Evolutionary conservation across 1,140 invertebrate species (phyloP).

Genomic region (Oreohelix idahoensis): DNA sequence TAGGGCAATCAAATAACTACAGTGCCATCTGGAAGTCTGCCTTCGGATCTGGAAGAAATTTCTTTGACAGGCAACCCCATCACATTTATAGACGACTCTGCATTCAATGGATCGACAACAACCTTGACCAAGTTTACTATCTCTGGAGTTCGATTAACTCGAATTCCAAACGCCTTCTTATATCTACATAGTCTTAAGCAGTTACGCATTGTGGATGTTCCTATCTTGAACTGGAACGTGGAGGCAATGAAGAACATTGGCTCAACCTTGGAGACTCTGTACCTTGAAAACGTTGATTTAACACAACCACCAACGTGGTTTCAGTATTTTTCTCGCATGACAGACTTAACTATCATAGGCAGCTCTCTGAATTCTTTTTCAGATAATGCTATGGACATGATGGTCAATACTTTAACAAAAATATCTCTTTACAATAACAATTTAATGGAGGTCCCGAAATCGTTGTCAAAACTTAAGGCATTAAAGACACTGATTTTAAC

Average conservation of each 20-base stretch:
- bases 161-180: background rate
- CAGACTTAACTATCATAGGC: background rate
- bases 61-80: background rate
- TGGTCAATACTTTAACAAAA: background rate
- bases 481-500: background rate
- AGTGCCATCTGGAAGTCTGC: background rate
- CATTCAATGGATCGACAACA: background rate
- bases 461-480: background rate
- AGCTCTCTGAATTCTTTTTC: background rate
- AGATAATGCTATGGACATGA: background rate
- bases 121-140: background rate
- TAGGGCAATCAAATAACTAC: background rate
- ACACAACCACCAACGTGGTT: background rate
- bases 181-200: background rate
- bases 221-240: background rate
- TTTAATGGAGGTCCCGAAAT: background rate
- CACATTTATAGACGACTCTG: background rate
- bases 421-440: background rate
- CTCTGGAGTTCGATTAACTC: background rate
- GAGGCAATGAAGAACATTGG: background rate
- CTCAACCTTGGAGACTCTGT: background rate
- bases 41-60: background rate
- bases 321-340: background rate
- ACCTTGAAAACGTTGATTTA: background rate
- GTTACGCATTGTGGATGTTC: background rate